Percentiles rank a stretch among this genome's conserved stretches.
Evolutionary conservation across 53 echinoderm and acorn worm genomes (phyloP).

Genomic region (Patiria pectinifera): DNA sequence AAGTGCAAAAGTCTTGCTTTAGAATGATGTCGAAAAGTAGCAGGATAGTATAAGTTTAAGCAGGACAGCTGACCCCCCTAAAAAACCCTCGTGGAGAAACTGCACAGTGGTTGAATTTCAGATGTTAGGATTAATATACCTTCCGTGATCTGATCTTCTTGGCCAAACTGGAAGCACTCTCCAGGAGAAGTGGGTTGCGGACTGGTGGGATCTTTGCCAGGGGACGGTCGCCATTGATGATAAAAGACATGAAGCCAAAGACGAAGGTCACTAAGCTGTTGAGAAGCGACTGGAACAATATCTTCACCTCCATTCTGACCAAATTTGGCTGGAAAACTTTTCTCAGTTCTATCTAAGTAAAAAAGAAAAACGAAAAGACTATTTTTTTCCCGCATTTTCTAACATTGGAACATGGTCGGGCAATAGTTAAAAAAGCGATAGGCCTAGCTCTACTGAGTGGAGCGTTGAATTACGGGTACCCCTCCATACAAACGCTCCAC

Average conservation of each 20-base stretch:
- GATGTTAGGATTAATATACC: constrained; percentile 41
- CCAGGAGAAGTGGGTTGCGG: constrained; percentile 76
- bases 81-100: no score
- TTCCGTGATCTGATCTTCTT: constrained; percentile 79
- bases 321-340: neutral
- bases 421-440: no score
- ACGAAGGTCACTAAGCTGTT: constrained; percentile 59
- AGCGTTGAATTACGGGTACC: no score
- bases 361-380: neutral
- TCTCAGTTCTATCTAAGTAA: neutral
- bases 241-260: constrained; percentile 71
- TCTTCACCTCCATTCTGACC: constrained; percentile 37
- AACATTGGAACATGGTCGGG: no score
- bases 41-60: no score
- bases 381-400: no score
- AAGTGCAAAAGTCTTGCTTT: no score
- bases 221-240: constrained; percentile 91
- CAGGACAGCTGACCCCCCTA: no score
- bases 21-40: no score
- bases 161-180: constrained; percentile 88
- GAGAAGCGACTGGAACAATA: constrained; percentile 45
- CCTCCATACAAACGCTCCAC: no score
- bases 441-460: no score
- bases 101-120: no score
- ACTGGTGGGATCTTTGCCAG: constrained; percentile 79